Evolutionary conservation across 2,797 vertebrate genomes (phyloP).

Genomic region (Pseudomugil gertrudae): DNA sequence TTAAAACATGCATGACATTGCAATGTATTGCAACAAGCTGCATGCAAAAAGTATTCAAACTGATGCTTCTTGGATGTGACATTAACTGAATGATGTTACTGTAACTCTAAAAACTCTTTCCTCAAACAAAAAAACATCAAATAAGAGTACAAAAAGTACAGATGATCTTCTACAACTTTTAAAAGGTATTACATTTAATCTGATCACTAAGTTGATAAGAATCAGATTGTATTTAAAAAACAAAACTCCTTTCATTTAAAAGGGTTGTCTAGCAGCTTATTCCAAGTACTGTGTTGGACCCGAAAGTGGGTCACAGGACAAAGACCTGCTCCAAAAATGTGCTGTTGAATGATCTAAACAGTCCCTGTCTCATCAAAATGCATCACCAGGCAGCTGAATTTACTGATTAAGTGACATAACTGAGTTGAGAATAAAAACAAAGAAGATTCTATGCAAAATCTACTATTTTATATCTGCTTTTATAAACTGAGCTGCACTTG

Average conservation of each 20-base stretch:
- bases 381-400: neutral
- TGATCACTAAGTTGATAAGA: neutral
- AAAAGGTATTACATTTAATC: neutral
- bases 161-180: neutral
- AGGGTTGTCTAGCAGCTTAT: slow-evolving; percentile 7
- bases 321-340: slow-evolving; percentile 13
- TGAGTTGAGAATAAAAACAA: neutral
- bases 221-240: neutral
- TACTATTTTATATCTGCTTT: neutral
- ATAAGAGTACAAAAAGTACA: neutral
- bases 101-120: neutral
- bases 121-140: neutral
- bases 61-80: neutral
- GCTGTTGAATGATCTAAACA: neutral
- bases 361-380: neutral
- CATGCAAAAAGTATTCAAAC: neutral
- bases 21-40: neutral
- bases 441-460: neutral
- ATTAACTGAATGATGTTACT: neutral
- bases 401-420: slow-evolving; percentile 1
- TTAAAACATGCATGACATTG: neutral
- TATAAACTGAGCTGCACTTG: neutral
- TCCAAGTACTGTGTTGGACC: neutral
- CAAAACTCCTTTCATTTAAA: neutral
- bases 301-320: slow-evolving; percentile 25